Conservation (phyloP, 2,888 invertebrate species). For the Agonopterix arenella region DNA sequence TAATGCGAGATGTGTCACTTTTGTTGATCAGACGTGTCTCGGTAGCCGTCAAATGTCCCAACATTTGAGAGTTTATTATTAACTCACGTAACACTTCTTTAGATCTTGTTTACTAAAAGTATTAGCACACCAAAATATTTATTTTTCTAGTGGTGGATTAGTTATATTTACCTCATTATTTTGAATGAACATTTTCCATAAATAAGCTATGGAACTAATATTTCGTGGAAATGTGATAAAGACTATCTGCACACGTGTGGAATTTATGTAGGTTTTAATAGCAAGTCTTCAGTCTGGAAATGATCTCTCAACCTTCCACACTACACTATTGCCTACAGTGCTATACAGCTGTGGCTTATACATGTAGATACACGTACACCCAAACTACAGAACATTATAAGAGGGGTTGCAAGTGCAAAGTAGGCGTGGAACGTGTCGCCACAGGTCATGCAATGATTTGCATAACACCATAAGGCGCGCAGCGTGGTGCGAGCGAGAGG, state of each 20-base stretch:
- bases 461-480: too few species aligned
- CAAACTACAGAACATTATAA: too few species aligned
- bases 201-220: constrained; percentile 32
- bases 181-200: constrained; percentile 26
- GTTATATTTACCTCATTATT: constrained; percentile 29
- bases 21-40: constrained; percentile 6
- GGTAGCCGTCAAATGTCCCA: constrained; percentile 27
- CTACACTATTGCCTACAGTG: neutral
- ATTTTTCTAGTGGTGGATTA: constrained; percentile 45
- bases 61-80: constrained; percentile 9
- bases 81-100: constrained; percentile 26
- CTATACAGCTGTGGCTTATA: neutral
- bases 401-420: too few species aligned
- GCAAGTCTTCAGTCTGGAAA: constrained; percentile 3
- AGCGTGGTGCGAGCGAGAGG: too few species aligned
- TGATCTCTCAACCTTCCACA: constrained; percentile 10
- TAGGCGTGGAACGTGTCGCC: too few species aligned
- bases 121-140: constrained; percentile 70
- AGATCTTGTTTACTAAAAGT: constrained; percentile 55
- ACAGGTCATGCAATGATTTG: too few species aligned
- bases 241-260: constrained; percentile 9
- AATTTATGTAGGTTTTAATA: neutral
- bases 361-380: neutral
- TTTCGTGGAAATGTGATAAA: constrained; percentile 29
- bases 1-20: constrained; percentile 5